Evolutionary conservation across 2,797 vertebrate species (phyloP).

Genomic region (Falco peregrinus): DNA sequence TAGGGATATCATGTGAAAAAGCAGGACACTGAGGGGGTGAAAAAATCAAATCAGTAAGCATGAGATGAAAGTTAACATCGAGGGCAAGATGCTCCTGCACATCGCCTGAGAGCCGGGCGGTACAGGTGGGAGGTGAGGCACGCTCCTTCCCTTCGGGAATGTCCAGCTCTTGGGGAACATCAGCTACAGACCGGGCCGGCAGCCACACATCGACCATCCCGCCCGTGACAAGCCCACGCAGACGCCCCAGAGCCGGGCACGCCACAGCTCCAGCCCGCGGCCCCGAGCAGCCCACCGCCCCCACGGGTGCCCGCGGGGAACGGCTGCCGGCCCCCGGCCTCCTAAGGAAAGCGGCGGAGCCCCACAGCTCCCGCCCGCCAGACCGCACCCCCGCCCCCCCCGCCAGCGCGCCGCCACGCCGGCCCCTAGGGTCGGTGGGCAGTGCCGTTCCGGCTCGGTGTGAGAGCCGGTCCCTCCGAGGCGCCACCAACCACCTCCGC

Average conservation of each 20-base stretch:
- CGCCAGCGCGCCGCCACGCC: not conserved
- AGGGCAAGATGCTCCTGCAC: not conserved
- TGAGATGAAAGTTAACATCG: not conserved
- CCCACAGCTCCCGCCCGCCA: not conserved
- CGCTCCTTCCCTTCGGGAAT: not conserved
- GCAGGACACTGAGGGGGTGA: not conserved
- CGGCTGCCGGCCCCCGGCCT: not conserved
- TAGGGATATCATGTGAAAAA: not conserved
- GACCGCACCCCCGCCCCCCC: not conserved
- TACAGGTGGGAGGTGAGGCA: not conserved
- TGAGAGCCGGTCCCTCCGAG: not conserved
- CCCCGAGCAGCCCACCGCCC: not conserved
- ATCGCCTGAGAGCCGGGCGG: not conserved
- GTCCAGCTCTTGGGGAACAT: not conserved
- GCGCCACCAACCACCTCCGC: not conserved
- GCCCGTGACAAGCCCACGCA: not conserved
- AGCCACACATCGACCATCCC: not conserved
- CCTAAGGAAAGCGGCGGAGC: not conserved
- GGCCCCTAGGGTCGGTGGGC: not conserved
- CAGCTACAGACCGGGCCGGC: not conserved
- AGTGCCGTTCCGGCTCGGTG: too few species aligned
- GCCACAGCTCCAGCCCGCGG: not conserved
- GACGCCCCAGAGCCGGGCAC: not conserved
- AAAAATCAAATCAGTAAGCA: not conserved
- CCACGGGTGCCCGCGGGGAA: rapidly evolving